Evolutionary conservation across 1,140 invertebrate genomes (phyloP).

Genomic region (Drosophila baimaii): DNA sequence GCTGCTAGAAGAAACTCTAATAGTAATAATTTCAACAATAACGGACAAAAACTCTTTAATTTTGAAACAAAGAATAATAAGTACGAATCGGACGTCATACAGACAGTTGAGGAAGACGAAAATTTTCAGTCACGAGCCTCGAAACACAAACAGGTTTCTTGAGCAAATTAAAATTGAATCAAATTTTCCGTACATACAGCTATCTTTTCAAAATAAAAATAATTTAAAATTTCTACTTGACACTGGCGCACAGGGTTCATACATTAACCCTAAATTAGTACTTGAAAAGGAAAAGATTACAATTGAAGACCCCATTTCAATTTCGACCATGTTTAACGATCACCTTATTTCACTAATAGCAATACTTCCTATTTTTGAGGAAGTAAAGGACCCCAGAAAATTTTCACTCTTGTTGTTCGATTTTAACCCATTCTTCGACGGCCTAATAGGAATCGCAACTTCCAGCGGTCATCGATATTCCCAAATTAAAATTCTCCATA

Average conservation of each 20-base stretch:
- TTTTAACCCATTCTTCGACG: slow-evolving; percentile 5
- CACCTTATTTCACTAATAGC: background rate
- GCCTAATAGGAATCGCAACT: slow-evolving; percentile 10
- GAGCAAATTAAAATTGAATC: background rate
- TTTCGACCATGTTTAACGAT: background rate
- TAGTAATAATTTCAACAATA: slow-evolving; percentile 5
- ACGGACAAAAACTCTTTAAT: slow-evolving; percentile 1
- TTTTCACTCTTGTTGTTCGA: slow-evolving; percentile 4
- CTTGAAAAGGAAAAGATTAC: background rate
- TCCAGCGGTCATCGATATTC: background rate
- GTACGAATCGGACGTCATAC: background rate
- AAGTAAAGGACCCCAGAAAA: background rate
- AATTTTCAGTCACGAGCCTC: slow-evolving; percentile 10
- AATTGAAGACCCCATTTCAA: background rate
- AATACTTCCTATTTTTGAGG: background rate
- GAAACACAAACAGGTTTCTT: slow-evolving; percentile 8
- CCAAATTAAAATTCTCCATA: background rate
- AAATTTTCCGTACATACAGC: background rate
- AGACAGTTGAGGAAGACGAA: background rate
- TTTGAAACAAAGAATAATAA: background rate
- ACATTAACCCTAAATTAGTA: background rate
- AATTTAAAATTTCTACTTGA: slow-evolving; percentile 7
- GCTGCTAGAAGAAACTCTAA: slow-evolving; percentile 2
- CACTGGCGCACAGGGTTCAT: slow-evolving; percentile 1
- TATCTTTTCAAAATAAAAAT: slow-evolving; percentile 3